Evolutionary conservation across 2,888 invertebrate genomes (phyloP).

Genomic region (Ochlodes sylvanus): DNA sequence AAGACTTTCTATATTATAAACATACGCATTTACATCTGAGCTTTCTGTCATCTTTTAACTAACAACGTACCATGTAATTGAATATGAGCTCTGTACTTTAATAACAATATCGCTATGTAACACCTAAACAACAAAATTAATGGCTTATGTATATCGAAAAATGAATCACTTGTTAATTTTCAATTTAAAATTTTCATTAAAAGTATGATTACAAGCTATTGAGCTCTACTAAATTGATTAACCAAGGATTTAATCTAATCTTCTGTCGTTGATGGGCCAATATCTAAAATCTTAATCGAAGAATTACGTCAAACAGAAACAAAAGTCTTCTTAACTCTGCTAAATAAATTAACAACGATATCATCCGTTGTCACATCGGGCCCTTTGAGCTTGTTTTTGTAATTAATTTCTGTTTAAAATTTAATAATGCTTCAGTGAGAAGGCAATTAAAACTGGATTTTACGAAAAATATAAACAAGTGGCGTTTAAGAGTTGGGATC

Average conservation of each 20-base stretch:
- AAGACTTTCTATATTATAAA: conserved; percentile 32
- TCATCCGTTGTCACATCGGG: conserved; percentile 75
- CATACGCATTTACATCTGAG: conserved; percentile 16
- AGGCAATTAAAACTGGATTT: conserved; percentile 83
- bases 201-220: conserved; percentile 22
- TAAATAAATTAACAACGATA: conserved; percentile 77
- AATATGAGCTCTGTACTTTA: neutral
- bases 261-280: conserved; percentile 26
- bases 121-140: neutral
- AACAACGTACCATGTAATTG: neutral
- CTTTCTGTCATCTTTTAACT: neutral
- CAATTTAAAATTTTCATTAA: conserved; percentile 9
- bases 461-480: conserved; percentile 78
- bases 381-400: conserved; percentile 69
- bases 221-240: conserved; percentile 27
- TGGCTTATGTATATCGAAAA: neutral
- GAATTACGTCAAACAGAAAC: conserved; percentile 66
- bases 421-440: conserved; percentile 68
- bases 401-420: conserved; percentile 77
- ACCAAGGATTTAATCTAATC: conserved; percentile 29
- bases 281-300: conserved; percentile 42
- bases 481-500: conserved; percentile 77
- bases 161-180: neutral
- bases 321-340: conserved; percentile 62
- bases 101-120: neutral